Conservation (phyloP, 2,113 vertebrate genomes). For the Oceanites oceanicus region DNA sequence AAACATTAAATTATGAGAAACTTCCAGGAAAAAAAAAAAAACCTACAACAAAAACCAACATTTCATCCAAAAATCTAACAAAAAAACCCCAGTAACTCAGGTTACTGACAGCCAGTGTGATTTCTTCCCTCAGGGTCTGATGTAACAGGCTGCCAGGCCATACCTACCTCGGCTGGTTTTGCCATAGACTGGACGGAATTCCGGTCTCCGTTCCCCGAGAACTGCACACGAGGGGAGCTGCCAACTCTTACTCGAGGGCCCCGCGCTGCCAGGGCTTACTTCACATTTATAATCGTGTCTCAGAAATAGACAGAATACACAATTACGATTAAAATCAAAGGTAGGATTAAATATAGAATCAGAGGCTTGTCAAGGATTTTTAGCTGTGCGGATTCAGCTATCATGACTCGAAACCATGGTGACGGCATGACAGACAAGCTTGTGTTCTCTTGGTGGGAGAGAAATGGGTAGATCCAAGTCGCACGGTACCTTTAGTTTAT, state of each 20-base stretch:
- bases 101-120: background rate
- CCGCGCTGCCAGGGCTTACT: background rate
- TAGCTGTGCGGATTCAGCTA: background rate
- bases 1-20: background rate
- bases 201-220: background rate
- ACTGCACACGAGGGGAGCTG: background rate
- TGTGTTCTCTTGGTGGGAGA: background rate
- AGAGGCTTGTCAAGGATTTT: background rate
- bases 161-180: background rate
- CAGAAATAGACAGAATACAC: background rate
- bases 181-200: background rate
- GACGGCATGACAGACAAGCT: background rate
- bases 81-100: background rate
- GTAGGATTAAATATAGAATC: background rate
- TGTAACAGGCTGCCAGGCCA: background rate
- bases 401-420: background rate
- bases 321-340: background rate
- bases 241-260: background rate
- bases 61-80: background rate
- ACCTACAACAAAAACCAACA: background rate
- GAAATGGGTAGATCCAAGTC: background rate
- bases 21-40: too few relatives aligned
- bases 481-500: background rate
- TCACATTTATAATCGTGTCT: background rate
- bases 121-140: background rate